phyloP scores from a whole-genome alignment of 2,888 invertebrate species.

The Ormyrus nitidulus region DNA sequence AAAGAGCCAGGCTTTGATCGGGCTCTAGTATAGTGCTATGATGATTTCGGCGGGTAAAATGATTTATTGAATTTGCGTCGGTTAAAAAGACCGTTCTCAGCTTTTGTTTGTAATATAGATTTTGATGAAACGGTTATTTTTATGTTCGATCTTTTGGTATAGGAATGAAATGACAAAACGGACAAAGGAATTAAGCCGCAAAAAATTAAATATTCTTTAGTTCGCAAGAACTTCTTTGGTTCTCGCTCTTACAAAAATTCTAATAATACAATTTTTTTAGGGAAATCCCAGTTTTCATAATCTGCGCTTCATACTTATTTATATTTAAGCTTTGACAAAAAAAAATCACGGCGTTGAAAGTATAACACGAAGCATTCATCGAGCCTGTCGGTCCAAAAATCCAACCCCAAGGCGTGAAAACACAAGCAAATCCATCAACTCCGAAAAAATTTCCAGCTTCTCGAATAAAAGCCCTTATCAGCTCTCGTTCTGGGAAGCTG shows the following conservation, averaged over 20 bases:
- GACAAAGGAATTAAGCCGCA: no score
- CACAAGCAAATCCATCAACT: not conserved
- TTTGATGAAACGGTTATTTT: not conserved
- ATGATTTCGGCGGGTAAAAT: not conserved
- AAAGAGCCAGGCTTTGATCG: not conserved
- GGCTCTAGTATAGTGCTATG: not conserved
- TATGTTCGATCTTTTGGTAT: not conserved
- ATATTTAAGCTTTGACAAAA: not conserved
- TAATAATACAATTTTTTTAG: not conserved
- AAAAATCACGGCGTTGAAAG: not conserved
- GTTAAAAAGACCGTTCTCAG: slow-evolving; percentile 1
- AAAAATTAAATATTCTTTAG: no score
- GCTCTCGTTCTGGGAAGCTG: slow-evolving; percentile 28
- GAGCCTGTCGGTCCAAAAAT: no score
- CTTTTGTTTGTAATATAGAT: not conserved
- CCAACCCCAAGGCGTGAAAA: not conserved
- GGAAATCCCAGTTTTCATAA: not conserved
- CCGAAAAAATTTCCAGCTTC: slow-evolving; percentile 23
- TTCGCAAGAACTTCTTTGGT: no score
- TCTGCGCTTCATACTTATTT: not conserved
- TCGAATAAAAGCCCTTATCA: slow-evolving; percentile 38
- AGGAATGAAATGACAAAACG: no score
- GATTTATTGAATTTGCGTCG: not conserved
- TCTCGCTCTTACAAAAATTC: no score
- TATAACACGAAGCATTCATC: no score